A percentile compares a stretch with the other conserved stretches of the same genome.
These are phyloP conservation scores for Panthera tigris DNA, from an alignment of 2,113 vertebrate genomes.

Conservation along the genomic window DNA sequence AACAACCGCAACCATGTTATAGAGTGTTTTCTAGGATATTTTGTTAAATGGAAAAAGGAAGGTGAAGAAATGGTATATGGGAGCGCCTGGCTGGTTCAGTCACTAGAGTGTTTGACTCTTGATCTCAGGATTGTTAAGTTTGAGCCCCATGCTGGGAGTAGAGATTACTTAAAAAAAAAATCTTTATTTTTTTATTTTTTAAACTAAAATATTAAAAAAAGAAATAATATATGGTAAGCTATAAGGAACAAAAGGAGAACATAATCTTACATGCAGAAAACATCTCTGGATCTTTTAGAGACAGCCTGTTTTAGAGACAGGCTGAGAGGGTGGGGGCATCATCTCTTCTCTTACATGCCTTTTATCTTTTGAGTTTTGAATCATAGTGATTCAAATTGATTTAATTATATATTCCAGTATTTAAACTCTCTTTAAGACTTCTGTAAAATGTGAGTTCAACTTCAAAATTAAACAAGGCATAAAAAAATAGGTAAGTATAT, in stretches of 20 bases:
- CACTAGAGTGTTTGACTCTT: not conserved
- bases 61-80: not conserved
- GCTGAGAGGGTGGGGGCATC: not conserved
- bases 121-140: not conserved
- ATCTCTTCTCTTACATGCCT: not conserved
- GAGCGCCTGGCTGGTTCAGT: not conserved
- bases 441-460: not conserved
- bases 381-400: not conserved
- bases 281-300: not conserved
- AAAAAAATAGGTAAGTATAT: not conserved
- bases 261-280: not conserved
- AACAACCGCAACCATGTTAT: not conserved
- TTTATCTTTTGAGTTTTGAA: not conserved
- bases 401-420: not conserved
- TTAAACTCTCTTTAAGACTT: not conserved
- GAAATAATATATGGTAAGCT: not conserved
- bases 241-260: not conserved
- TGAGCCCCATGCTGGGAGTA: not conserved
- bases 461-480: slow-evolving; percentile 10
- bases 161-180: not conserved
- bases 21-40: not conserved
- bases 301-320: not conserved
- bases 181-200: too few species aligned
- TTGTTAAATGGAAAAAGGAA: not conserved
- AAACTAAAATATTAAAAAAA: too few species aligned